Evolutionary conservation across 2,797 vertebrate species (phyloP), one percentile per base, ranked within the genome.

Genomic region (Sciurus carolinensis): DNA sequence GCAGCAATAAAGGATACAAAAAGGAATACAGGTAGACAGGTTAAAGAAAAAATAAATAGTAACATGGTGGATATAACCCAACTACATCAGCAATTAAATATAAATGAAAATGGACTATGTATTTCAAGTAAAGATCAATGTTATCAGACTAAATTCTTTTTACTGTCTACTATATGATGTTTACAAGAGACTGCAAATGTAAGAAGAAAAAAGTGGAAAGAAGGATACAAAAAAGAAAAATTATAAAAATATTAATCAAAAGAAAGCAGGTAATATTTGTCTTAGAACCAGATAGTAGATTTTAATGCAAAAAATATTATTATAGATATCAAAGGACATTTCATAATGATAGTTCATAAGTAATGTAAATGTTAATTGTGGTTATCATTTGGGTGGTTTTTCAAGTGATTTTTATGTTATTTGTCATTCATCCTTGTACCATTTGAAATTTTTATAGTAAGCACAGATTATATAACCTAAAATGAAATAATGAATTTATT

Each of bases 21-120:
- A 92, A 59, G 9, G 42, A 95, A 59, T 28, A 18, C 30, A 76
- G 36, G 33, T 33, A 54, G 12, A 44, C 26, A 8, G 33, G 15
- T 64, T 81, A 89, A 91, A 92, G 42, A 72, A 26, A 82, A 87
- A 95, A 95, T 39, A 57, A 62, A 87, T 30, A 67, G 12, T 28
- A 85, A 91, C 9, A 47, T 12, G n/a, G 4, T 54, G 54, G 59
- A 85, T 44, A 85, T 39, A 88, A 81, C 6, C 5, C 26, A 84
- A 69, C 39, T 87, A 54, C 57, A 76, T 12, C 28, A 67, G 24
- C 17, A 80, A 79, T 42, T 92, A 94, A 67, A 67, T 90, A 69
- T 62, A 87, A 66, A 77, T 87, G n/a, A 77, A 71, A 93, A 69
- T 87, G 20, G 64, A 57, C 6, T 79, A 76, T 36, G 50, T 71